phyloP scores from a whole-genome alignment of 2,888 invertebrate genomes.

The Baronia brevicornis region DNA sequence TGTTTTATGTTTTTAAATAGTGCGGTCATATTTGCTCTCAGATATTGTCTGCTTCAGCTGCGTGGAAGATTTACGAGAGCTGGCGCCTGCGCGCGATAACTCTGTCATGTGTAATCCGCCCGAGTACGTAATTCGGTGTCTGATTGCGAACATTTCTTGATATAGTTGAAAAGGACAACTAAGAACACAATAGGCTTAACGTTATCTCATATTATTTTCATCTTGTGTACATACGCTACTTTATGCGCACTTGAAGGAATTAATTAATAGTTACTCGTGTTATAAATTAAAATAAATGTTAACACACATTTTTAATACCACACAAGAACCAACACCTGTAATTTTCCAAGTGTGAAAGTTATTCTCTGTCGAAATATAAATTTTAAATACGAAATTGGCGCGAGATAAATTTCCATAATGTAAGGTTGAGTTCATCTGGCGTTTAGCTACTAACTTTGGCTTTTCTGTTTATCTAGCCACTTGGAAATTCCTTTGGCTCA shows the following conservation, averaged over 20 bases:
- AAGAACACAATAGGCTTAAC: conserved; percentile 61
- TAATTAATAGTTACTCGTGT: conserved; percentile 21
- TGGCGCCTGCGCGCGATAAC: conserved; percentile 66
- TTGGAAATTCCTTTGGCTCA: conserved; percentile 58
- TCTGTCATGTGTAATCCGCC: conserved; percentile 68
- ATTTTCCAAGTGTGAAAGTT: conserved; percentile 40
- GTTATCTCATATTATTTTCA: conserved; percentile 59
- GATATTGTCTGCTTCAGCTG: conserved; percentile 65
- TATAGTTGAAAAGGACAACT: conserved; percentile 52
- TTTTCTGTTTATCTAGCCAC: conserved; percentile 64
- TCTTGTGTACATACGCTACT: conserved; percentile 44
- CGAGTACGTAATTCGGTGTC: conserved; percentile 68
- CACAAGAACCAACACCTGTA: conserved; percentile 1
- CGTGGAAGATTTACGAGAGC: conserved; percentile 66
- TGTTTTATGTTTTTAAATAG: conserved; percentile 74
- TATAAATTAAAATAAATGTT: conserved; percentile 17
- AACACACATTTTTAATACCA: conserved; percentile 6
- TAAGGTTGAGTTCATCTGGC: conserved; percentile 67
- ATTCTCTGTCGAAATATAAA: conserved; percentile 53
- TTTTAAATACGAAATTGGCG: conserved; percentile 48
- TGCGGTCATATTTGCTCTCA: conserved; percentile 71
- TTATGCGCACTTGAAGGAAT: conserved; percentile 27
- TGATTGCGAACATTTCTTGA: conserved; percentile 64
- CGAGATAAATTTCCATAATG: conserved; percentile 72
- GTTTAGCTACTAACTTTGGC: conserved; percentile 62